Evolutionary conservation across 2,113 vertebrate species (phyloP), one percentile per base, ranked within the genome.

Genomic region (Vulpes ferrilata): DNA sequence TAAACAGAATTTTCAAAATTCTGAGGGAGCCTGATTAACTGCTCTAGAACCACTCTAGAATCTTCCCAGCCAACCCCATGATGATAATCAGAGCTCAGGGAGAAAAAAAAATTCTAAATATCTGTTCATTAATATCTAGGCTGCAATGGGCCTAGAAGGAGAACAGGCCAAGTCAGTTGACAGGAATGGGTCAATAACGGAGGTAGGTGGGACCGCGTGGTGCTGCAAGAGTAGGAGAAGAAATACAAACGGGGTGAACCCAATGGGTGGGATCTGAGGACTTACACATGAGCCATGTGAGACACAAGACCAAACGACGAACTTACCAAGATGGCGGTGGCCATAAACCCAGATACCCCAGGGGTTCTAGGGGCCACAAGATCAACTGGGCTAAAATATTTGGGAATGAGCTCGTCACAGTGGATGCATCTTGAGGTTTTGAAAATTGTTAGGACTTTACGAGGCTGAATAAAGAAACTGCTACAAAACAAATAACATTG

Each of bases 391-490:
- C 17, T 16, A 30, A 95, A 51, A 20, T 65, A 90, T 93, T 86
- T 80, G 9, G 23, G 27, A 85, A 94, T 22, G 7, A 7, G 51
- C 5, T 93, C 51, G 73, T 88, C 1, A 7, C 0, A 1, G 25
- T 53, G 16, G 27, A 2, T 48, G 11, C 7, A 22, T 67, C 38
- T 23, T 73, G 16, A 73, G 4, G n/a, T 86, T 89, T 65, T 83
- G n/a, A 69, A 92, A 91, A 82, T 38, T 89, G 22, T 59, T 79
- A 67, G 48, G 30, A 57, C 20, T 87, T 96, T 74, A n/a, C 30
- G 43, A 95, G 23, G 20, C 55, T 89, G 9, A 80, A 17, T 48
- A 95, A 0, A 4, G 20, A 4, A 76, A 38, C 3, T 69, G 19
- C 38, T 60, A 86, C 3, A 82, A 82, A 96, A 27, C 32, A 84